Conservation (phyloP, 2,113 vertebrate species). For the Polypterus bichir region DNA sequence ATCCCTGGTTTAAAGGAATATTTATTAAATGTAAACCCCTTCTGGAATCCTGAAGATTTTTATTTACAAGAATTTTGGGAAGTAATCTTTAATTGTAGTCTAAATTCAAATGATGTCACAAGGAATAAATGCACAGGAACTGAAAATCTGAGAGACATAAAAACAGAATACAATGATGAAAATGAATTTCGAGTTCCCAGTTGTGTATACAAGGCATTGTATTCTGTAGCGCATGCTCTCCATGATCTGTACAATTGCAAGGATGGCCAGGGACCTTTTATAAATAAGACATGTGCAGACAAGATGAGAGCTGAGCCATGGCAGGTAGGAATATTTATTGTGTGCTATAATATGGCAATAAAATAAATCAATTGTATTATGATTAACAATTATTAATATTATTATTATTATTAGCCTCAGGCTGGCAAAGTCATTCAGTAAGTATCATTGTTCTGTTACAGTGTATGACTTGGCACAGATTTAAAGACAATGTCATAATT, state of each 20-base stretch:
- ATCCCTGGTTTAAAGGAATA: conserved; percentile 31
- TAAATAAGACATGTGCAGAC: conserved; percentile 29
- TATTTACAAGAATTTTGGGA: conserved; percentile 27
- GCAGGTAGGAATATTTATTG: conserved; percentile 9
- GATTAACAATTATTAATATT: too few relatives aligned
- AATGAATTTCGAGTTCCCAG: conserved; percentile 28
- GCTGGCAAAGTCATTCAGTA: too few relatives aligned
- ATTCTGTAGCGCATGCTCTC: conserved; percentile 34
- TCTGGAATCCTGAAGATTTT: conserved; percentile 22
- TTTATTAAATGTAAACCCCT: conserved; percentile 31
- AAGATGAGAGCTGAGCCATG: conserved; percentile 23
- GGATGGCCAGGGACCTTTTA: conserved; percentile 30
- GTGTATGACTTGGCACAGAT: too few relatives aligned
- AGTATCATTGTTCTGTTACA: too few relatives aligned
- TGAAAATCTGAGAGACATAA: conserved; percentile 31
- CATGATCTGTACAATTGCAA: conserved; percentile 31
- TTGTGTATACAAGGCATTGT: conserved; percentile 38
- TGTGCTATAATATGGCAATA: too few relatives aligned
- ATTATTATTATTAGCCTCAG: too few relatives aligned
- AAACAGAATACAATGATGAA: conserved; percentile 33
- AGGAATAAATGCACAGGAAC: conserved; percentile 25
- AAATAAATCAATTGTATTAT: too few relatives aligned
- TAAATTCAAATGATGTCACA: conserved; percentile 19
- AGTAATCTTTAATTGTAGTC: conserved; percentile 27
- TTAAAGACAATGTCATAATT: too few relatives aligned